Evolutionary conservation across 2,797 vertebrate species (phyloP), one percentile per base, ranked within the genome.

Genomic region (Mallotus villosus): DNA sequence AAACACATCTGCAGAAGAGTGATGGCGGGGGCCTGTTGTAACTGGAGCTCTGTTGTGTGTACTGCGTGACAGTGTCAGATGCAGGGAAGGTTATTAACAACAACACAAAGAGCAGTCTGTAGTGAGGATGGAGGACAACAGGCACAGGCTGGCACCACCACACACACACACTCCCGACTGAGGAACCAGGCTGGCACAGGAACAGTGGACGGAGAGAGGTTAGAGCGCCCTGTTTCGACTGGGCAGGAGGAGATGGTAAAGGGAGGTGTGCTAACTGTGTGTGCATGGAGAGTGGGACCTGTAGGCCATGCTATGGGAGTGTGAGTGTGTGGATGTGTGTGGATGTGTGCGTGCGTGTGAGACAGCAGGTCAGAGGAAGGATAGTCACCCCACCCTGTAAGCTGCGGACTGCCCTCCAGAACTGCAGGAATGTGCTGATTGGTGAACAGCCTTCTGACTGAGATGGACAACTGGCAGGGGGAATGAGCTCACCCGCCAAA

Each of bases 341-440:
- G 25, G 66, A 19, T 65, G 63, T 22, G 32, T 11, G 63, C 3
- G 57, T 65, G 64, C 5, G 70, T 24, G 69, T 67, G 64, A 60
- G 49, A 67, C 60, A 55, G 70, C 74, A 89, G 86, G 90, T 92
- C 87, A 90, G 84, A 72, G 85, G 86, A 92, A 93, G 93, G 93
- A 94, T 93, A 90, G 64, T 87, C 89, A 92, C 92, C 88, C 91
- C 92, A 90, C 92, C 92, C 91, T 86, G 77, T 81, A 67, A 21
- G 27, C 84, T 89, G 90, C 91, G 91, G 92, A 92, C 90, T 86
- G 68, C 63, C 63, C 87, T 80, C 78, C 84, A 71, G 80, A 46
- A 60, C 81, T 86, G 78, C 67, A 91, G 90, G 91, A 93, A 93
- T 94, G 92, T 91, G 92, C 91, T 92, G 93, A 94, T 92, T 90